phyloP scores from a whole-genome alignment of 2,888 invertebrate species.

The Catocala sponsa region DNA sequence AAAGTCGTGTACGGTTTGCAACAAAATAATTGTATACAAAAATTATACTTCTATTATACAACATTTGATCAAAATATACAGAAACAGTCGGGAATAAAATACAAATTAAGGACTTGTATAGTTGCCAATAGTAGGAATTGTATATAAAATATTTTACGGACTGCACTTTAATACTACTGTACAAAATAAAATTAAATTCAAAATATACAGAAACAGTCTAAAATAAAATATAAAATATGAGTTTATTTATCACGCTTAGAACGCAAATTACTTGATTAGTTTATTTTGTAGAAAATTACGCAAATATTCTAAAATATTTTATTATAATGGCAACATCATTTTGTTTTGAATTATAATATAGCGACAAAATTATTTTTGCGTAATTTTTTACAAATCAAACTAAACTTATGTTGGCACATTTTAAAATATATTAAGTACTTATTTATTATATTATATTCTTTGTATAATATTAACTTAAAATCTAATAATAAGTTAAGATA shows the following conservation, averaged over 20 bases:
- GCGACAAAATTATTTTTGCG: background rate
- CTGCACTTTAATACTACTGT: background rate
- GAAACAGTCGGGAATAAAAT: background rate
- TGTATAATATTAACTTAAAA: conserved; percentile 47
- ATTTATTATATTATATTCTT: conserved; percentile 22
- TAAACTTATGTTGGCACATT: conserved; percentile 11
- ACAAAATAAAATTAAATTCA: background rate
- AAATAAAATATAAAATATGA: conserved; percentile 3
- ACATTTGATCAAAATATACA: too few relatives aligned
- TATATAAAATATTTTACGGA: too few relatives aligned
- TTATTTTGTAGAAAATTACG: conserved; percentile 4
- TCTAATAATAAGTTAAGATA: conserved; percentile 62
- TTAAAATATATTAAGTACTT: conserved; percentile 48
- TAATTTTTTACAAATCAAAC: conserved; percentile 11
- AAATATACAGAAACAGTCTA: background rate
- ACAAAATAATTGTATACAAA: conserved; percentile 1
- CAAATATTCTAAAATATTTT: too few relatives aligned
- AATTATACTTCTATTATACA: too few relatives aligned
- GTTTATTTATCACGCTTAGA: background rate
- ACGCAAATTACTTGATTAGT: background rate
- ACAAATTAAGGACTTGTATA: background rate
- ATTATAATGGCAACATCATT: too few relatives aligned
- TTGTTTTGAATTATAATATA: too few relatives aligned
- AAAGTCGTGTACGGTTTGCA: conserved; percentile 7
- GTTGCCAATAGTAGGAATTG: too few relatives aligned